A percentile compares a stretch with the other conserved stretches of the same genome.
These are phyloP conservation scores for Automeris io DNA, from an alignment of 2,888 invertebrate genomes.

Conservation along the genomic window DNA sequence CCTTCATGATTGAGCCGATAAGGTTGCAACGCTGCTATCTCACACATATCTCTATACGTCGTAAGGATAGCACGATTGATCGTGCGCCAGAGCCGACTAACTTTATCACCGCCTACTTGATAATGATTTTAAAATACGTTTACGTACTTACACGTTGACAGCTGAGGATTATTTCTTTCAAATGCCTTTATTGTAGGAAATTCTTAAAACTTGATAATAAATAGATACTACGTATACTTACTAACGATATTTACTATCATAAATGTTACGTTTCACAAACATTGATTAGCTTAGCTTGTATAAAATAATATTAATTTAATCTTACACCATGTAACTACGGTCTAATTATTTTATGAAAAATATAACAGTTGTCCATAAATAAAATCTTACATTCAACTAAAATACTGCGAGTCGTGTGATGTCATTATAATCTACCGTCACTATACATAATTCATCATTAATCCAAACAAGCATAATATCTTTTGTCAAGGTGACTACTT, in stretches of 20 bases:
- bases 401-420: conserved; percentile 19
- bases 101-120: conserved; percentile 59
- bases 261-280: too few species aligned
- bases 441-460: conserved; percentile 48
- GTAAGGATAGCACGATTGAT: conserved; percentile 55
- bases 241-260: too few species aligned
- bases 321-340: too few species aligned
- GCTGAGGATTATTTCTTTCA: conserved; percentile 37
- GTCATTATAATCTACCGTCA: conserved; percentile 44
- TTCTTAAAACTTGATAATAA: too few species aligned
- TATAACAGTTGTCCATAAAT: conserved; percentile 4
- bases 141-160: conserved; percentile 52
- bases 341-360: too few species aligned
- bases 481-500: conserved; percentile 31
- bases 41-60: conserved; percentile 44
- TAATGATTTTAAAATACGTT: conserved; percentile 67
- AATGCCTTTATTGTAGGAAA: conserved; percentile 9
- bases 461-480: conserved; percentile 49
- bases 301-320: too few species aligned
- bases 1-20: conserved; percentile 55
- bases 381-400: conserved; percentile 14
- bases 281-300: too few species aligned
- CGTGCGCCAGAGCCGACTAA: conserved; percentile 36
- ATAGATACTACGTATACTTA: too few species aligned
- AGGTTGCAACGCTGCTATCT: conserved; percentile 47